These are phyloP conservation scores for Zaprionus taronus DNA, from an alignment of 1,140 invertebrate species.

Conservation along the genomic window DNA sequence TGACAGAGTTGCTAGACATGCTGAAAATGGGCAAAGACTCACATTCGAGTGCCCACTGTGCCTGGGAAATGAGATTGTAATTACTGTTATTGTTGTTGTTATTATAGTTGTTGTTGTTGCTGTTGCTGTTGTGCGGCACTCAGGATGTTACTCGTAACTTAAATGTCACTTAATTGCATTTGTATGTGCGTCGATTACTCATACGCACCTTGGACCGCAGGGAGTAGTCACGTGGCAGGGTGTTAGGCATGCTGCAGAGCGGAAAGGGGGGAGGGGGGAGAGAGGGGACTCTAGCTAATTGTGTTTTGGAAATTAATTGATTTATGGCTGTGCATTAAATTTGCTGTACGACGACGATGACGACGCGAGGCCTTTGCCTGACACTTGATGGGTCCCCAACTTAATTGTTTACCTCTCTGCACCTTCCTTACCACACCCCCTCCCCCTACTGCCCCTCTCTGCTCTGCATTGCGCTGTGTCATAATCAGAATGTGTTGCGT, in stretches of 20 bases:
- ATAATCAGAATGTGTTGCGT: slow-evolving; percentile 5
- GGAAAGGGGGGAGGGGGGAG: background rate
- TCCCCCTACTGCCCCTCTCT: background rate
- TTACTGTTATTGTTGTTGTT: slow-evolving; percentile 25
- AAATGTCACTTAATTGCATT: slow-evolving; percentile 65
- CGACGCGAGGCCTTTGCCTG: background rate
- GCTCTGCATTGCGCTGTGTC: background rate
- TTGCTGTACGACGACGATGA: background rate
- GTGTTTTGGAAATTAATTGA: slow-evolving; percentile 75
- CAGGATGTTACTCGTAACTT: slow-evolving; percentile 24
- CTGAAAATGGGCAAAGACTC: too few species aligned
- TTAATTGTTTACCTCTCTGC: slow-evolving; percentile 38
- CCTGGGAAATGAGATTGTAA: slow-evolving; percentile 34
- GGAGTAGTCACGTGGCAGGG: background rate
- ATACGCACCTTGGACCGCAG: slow-evolving; percentile 50
- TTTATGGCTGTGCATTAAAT: slow-evolving; percentile 63
- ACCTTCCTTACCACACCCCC: background rate
- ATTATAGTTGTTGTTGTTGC: too few species aligned
- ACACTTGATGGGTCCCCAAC: slow-evolving; percentile 5
- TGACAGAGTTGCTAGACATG: too few species aligned
- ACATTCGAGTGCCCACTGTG: background rate
- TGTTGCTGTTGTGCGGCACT: slow-evolving; percentile 1
- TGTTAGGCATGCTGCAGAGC: background rate
- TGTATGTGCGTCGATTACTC: slow-evolving; percentile 59
- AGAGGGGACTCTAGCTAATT: slow-evolving; percentile 53